Evolutionary conservation across 2,888 invertebrate genomes (phyloP).

Genomic region (Drosophila paracracens): DNA sequence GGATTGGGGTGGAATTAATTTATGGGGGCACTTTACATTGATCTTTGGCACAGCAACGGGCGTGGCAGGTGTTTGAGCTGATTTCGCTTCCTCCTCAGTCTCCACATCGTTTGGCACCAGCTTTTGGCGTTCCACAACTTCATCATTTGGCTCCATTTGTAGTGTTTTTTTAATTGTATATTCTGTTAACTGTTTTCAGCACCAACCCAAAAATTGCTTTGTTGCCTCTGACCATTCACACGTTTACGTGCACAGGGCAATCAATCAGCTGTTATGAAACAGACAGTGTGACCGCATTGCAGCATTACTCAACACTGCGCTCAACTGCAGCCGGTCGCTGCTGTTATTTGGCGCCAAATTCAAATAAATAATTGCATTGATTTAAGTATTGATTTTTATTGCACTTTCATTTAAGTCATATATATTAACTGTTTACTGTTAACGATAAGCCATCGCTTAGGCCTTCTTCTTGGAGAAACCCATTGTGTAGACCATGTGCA

Average conservation of each 20-base stretch:
- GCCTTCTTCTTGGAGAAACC: slow-evolving; percentile 83
- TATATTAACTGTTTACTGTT: slow-evolving; percentile 1
- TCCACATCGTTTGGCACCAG: slow-evolving; percentile 84
- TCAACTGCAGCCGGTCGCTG: not conserved
- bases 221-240: slow-evolving; percentile 50
- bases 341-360: slow-evolving; percentile 15
- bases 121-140: slow-evolving; percentile 85
- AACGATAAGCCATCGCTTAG: slow-evolving; percentile 41
- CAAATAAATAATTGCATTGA: slow-evolving; percentile 12
- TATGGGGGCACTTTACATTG: slow-evolving; percentile 28
- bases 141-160: slow-evolving; percentile 85
- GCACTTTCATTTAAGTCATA: slow-evolving; percentile 8
- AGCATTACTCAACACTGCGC: slow-evolving; percentile 1
- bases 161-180: slow-evolving; percentile 12
- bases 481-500: slow-evolving; percentile 81
- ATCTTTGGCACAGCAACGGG: slow-evolving; percentile 83
- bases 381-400: slow-evolving; percentile 32
- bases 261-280: slow-evolving; percentile 40
- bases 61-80: slow-evolving; percentile 83
- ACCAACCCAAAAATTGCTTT: slow-evolving; percentile 48
- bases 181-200: slow-evolving; percentile 21
- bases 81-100: slow-evolving; percentile 84
- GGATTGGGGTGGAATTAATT: not conserved
- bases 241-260: slow-evolving; percentile 4
- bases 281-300: slow-evolving; percentile 15